Evolutionary conservation across 1,140 invertebrate species (phyloP).

Genomic region (Aphis craccivora): DNA sequence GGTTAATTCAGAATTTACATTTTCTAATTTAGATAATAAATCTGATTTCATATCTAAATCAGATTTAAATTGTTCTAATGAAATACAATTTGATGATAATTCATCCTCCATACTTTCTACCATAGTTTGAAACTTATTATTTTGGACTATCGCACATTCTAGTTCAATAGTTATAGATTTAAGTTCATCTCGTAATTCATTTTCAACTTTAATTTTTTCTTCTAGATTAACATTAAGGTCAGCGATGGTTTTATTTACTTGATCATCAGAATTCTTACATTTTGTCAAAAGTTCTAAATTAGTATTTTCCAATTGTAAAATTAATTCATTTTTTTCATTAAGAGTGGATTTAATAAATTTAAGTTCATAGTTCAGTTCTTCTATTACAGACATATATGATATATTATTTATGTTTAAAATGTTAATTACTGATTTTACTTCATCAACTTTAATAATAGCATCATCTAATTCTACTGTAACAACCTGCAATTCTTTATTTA

Average conservation of each 20-base stretch:
- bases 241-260: not conserved
- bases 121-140: not conserved
- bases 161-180: not conserved
- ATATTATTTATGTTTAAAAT: not conserved
- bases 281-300: slow-evolving; percentile 2
- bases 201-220: slow-evolving; percentile 40
- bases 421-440: slow-evolving; percentile 7
- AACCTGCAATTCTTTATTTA: not conserved
- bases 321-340: slow-evolving; percentile 10
- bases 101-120: slow-evolving; percentile 33
- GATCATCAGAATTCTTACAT: not conserved
- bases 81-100: not conserved
- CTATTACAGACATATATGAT: not conserved
- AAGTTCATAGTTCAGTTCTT: slow-evolving; percentile 19
- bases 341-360: not conserved
- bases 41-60: slow-evolving; percentile 8
- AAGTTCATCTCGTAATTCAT: slow-evolving; percentile 38
- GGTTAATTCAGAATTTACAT: not conserved
- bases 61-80: not conserved
- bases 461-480: not conserved
- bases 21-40: not conserved
- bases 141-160: not conserved
- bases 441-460: not conserved
- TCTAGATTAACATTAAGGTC: slow-evolving; percentile 13
- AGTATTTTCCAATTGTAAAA: slow-evolving; percentile 2